Percentiles rank a stretch among this genome's conserved stretches.
Evolutionary conservation across 1,140 invertebrate genomes (phyloP).

Genomic region (Brachionus rotundiformis): DNA sequence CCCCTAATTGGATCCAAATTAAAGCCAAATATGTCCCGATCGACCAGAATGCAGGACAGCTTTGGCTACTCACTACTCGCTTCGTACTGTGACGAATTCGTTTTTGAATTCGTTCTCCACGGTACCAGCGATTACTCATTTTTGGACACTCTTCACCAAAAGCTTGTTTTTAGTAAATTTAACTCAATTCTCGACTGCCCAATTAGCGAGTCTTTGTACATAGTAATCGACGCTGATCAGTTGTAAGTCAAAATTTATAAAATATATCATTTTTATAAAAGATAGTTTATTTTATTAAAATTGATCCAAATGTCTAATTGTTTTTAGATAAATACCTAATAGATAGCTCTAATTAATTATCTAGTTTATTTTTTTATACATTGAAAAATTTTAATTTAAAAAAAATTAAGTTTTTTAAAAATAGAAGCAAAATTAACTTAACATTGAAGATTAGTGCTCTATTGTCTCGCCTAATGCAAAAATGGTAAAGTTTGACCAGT

Average conservation of each 20-base stretch:
- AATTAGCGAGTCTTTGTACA: constrained; percentile 28
- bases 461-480: too few relatives aligned
- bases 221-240: constrained; percentile 45
- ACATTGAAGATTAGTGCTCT: too few relatives aligned
- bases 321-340: too few relatives aligned
- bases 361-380: too few relatives aligned
- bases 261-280: too few relatives aligned
- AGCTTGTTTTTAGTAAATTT: constrained; percentile 4
- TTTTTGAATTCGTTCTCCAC: constrained; percentile 46
- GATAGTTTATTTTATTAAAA: too few relatives aligned
- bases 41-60: constrained; percentile 12
- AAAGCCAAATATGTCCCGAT: not conserved
- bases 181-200: constrained; percentile 41
- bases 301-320: too few relatives aligned
- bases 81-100: constrained; percentile 38
- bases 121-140: constrained; percentile 12
- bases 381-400: too few relatives aligned
- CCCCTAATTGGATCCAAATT: constrained; percentile 21
- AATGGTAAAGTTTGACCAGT: too few relatives aligned
- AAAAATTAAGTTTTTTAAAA: too few relatives aligned
- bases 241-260: constrained; percentile 28
- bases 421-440: too few relatives aligned
- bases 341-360: too few relatives aligned
- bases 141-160: not conserved
- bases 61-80: constrained; percentile 41